Evolutionary conservation across 2,888 invertebrate genomes (phyloP), one percentile per base, ranked within the genome.

Genomic region (Holacanthella duospinosa): DNA sequence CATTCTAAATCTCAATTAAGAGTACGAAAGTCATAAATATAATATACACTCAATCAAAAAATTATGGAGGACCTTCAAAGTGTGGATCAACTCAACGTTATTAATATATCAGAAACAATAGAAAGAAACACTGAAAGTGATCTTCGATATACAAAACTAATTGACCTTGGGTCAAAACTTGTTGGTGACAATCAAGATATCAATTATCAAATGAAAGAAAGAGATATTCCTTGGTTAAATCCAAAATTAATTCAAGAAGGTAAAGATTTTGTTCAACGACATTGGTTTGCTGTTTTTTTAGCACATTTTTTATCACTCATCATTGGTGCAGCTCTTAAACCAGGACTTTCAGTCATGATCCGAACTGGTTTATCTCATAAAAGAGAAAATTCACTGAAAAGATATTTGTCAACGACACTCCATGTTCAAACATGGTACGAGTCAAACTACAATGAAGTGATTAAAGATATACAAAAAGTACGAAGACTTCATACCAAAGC

Each of bases 221-320:
- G 6, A 6, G 43, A 58, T 3, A 58, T 58, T 4, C 29, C 29
- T 12, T 58, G 58, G 58, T 16, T 43, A 16, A 36, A 58, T 43
- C 58, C 58, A 9, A 58, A 58, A 58, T 43, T 58, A 58, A 25
- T 58, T 9, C 6, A 58, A 28, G 36, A 58, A 21, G 58, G 58
- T 28, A 6, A 36, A 24, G 43, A 36, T 4, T 58, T 58, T 58
- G 29, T 21, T 12, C 19, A 58, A 19, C 29, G 28, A 3, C 25
- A 58, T 21, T 27, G 36, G 24, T 58, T 58, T 28, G 25, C 58
- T 12, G n/a, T 58, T n/a, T 27, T 24, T 24, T 24, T 58, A 2
- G 58, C 58, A 16, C 58, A 58, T 24, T 27, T 28, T 9, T 3
- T 36, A 9, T 29, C 58, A 2, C 36, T 58, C 24, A 29, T 58